A percentile compares a stretch with the other conserved stretches of the same genome.
phyloP scores from a whole-genome alignment of 2,113 vertebrate species.

The Crypturellus undulatus region DNA sequence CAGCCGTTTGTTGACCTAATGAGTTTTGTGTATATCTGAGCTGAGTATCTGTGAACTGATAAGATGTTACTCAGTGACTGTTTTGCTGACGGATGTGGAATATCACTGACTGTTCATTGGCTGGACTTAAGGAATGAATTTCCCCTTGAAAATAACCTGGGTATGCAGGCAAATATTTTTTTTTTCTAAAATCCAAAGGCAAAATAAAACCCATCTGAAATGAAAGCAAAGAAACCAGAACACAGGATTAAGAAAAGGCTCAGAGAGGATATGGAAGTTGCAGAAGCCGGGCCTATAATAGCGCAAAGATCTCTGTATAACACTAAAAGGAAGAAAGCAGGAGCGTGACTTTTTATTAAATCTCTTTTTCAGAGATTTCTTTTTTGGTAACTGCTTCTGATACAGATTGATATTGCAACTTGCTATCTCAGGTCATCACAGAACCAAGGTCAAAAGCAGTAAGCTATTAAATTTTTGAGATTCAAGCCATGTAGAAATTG shows the following conservation, averaged over 20 bases:
- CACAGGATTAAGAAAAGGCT: neutral
- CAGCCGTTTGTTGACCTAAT: neutral
- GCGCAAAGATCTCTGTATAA: neutral
- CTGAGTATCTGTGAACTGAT: neutral
- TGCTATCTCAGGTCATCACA: neutral
- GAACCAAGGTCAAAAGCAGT: conserved; percentile 43
- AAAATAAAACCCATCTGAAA: neutral
- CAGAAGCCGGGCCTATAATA: neutral
- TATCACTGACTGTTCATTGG: neutral
- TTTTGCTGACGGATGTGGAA: neutral
- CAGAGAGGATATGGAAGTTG: neutral
- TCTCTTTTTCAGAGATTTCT: neutral
- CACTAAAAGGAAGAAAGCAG: neutral
- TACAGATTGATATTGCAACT: neutral
- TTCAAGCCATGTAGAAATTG: neutral
- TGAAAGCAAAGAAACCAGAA: neutral
- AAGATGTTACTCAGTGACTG: neutral
- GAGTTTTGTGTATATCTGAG: neutral
- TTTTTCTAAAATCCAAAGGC: neutral
- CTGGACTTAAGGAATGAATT: neutral
- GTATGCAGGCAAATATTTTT: neutral
- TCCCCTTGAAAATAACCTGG: neutral
- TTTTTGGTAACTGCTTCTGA: neutral
- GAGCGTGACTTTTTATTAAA: neutral
- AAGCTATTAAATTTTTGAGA: conserved; percentile 48